A percentile compares a stretch with the other conserved stretches of the same genome.
Evolutionary conservation across 2,797 vertebrate genomes (phyloP).

Genomic region (Clarias platycephalus): DNA sequence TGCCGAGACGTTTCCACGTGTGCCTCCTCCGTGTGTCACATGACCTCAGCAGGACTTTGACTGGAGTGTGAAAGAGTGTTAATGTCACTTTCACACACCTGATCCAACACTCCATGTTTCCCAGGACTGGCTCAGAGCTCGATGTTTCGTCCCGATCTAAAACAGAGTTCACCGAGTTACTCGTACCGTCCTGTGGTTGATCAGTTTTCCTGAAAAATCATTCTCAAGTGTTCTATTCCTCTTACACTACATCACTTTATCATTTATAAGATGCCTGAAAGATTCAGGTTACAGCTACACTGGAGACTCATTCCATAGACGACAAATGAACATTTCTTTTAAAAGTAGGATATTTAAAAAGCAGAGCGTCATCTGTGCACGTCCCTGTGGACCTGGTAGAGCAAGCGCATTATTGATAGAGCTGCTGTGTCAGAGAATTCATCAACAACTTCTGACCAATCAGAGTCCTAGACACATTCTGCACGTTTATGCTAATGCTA

Average conservation of each 20-base stretch:
- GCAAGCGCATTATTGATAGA: background rate
- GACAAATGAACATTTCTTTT: background rate
- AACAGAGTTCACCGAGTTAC: no score
- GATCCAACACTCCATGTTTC: background rate
- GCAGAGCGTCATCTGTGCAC: background rate
- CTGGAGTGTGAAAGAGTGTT: background rate
- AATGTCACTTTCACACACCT: background rate
- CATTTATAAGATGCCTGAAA: background rate
- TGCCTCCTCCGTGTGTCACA: background rate
- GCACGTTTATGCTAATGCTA: background rate
- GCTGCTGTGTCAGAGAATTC: background rate
- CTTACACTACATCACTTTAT: background rate
- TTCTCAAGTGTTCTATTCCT: background rate
- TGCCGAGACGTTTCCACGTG: slow-evolving; percentile 15
- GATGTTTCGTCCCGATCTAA: background rate
- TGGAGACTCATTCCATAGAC: background rate
- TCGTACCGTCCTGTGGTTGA: background rate
- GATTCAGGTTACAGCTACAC: background rate
- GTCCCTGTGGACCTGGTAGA: background rate
- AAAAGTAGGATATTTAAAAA: background rate
- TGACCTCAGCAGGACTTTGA: slow-evolving; percentile 6
- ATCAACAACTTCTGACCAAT: slow-evolving; percentile 8
- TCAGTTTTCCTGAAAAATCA: background rate
- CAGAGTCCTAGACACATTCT: background rate
- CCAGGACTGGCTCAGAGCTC: background rate